Percentiles rank a stretch among this genome's conserved stretches.
Evolutionary conservation across 2,888 invertebrate genomes (phyloP).

Genomic region (Ptilodon capucinus): DNA sequence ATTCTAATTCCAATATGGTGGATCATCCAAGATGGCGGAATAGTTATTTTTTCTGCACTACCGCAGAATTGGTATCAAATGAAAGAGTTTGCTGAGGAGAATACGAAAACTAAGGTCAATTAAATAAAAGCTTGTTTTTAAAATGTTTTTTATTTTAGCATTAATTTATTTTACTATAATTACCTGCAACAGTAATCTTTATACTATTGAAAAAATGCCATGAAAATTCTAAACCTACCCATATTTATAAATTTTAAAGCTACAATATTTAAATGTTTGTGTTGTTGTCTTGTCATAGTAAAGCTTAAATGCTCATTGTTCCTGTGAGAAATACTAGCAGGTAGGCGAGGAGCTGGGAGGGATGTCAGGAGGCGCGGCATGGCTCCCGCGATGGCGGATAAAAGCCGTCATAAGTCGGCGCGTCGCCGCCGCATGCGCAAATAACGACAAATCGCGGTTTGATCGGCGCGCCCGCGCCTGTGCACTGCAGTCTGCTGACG

Average conservation of each 20-base stretch:
- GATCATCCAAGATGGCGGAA: too few species aligned
- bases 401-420: conserved; percentile 70
- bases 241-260: neutral
- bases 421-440: conserved; percentile 57
- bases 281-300: conserved; percentile 62
- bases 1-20: too few species aligned
- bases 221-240: neutral
- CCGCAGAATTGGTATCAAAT: too few species aligned
- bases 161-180: too few species aligned
- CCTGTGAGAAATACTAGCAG: conserved; percentile 72
- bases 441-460: conserved; percentile 74
- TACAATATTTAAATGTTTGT: conserved; percentile 9
- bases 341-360: conserved; percentile 52
- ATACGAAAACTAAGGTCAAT: too few species aligned
- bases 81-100: too few species aligned
- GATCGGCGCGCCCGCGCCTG: conserved; percentile 46
- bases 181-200: too few species aligned
- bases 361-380: conserved; percentile 62
- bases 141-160: too few species aligned
- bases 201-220: too few species aligned
- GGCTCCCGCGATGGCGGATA: conserved; percentile 71
- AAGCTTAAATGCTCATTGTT: conserved; percentile 77
- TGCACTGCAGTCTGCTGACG: conserved; percentile 5
- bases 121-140: too few species aligned
- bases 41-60: too few species aligned